phyloP scores from a whole-genome alignment of 2,797 vertebrate species.

The Diglossa cyanea region DNA sequence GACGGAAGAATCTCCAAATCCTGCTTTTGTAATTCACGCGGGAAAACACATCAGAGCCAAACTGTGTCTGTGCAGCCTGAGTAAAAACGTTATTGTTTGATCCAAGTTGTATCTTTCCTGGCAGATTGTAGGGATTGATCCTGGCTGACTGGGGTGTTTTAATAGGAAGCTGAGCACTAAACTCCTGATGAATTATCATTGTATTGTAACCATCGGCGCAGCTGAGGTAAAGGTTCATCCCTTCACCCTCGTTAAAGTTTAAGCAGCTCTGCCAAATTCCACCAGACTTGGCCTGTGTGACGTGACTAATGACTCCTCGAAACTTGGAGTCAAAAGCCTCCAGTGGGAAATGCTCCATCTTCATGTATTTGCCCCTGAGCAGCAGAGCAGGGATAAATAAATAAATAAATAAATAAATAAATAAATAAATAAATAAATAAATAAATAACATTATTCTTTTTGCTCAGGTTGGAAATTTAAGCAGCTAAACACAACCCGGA shows the following conservation, averaged over 20 bases:
- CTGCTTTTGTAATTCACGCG: conserved; percentile 45
- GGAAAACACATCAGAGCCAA: conserved; percentile 50
- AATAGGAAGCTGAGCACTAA: not conserved
- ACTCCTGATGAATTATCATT: conserved; percentile 1
- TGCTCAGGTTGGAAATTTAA: not conserved
- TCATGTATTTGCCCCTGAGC: not conserved
- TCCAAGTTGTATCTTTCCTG: conserved; percentile 39
- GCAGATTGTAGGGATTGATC: conserved; percentile 55
- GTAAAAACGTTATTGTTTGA: conserved; percentile 48
- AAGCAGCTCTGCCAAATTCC: conserved; percentile 34
- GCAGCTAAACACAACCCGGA: not conserved
- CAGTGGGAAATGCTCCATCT: not conserved
- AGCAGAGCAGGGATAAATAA: not conserved
- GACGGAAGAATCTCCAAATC: conserved; percentile 27
- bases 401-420: not conserved
- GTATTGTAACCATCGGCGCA: not conserved
- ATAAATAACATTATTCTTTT: not conserved
- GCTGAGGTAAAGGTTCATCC: conserved; percentile 28
- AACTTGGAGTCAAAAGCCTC: not conserved
- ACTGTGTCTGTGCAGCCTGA: conserved; percentile 14
- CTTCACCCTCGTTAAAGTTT: conserved; percentile 23
- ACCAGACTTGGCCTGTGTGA: conserved; percentile 13
- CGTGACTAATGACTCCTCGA: conserved; percentile 3
- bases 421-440: not conserved
- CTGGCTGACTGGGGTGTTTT: not conserved